These are phyloP conservation scores for Psammodynastes pulverulentus DNA, from an alignment of 2,113 vertebrate genomes.

Conservation along the genomic window DNA sequence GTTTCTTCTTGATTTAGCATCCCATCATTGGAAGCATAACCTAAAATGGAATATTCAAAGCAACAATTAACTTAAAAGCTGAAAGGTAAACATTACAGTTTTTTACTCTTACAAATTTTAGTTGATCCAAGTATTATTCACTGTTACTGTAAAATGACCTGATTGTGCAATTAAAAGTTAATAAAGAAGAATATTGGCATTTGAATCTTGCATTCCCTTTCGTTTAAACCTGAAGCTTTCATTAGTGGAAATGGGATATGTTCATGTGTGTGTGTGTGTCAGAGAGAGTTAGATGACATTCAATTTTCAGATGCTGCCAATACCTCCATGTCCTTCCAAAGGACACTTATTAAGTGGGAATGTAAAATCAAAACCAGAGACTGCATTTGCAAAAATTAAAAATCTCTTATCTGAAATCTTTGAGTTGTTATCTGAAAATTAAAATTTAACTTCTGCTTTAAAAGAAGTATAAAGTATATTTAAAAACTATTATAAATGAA, in stretches of 20 bases:
- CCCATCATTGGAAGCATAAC: conserved; percentile 43
- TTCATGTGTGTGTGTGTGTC: not conserved
- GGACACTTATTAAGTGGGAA: not conserved
- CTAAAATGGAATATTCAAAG: conserved; percentile 55
- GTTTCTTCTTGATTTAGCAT: conserved; percentile 43
- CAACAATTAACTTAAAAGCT: conserved; percentile 29
- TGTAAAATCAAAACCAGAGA: not conserved
- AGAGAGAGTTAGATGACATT: not conserved
- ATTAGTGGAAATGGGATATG: not conserved
- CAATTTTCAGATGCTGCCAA: not conserved
- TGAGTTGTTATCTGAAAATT: not conserved
- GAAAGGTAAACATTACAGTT: not conserved
- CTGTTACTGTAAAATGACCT: not conserved
- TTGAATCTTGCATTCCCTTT: not conserved
- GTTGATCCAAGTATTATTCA: not conserved
- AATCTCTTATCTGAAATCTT: not conserved
- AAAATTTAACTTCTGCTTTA: fast-evolving
- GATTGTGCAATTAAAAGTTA: not conserved
- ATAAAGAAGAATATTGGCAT: not conserved
- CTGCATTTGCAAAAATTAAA: not conserved
- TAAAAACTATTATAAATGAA: not conserved
- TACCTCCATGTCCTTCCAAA: not conserved
- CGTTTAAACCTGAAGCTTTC: not conserved
- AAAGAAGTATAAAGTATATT: not conserved
- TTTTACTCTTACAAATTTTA: not conserved